A percentile compares a stretch with the other conserved stretches of the same genome.
phyloP scores from a whole-genome alignment of 2,797 vertebrate species.

The Gastrophryne carolinensis region DNA sequence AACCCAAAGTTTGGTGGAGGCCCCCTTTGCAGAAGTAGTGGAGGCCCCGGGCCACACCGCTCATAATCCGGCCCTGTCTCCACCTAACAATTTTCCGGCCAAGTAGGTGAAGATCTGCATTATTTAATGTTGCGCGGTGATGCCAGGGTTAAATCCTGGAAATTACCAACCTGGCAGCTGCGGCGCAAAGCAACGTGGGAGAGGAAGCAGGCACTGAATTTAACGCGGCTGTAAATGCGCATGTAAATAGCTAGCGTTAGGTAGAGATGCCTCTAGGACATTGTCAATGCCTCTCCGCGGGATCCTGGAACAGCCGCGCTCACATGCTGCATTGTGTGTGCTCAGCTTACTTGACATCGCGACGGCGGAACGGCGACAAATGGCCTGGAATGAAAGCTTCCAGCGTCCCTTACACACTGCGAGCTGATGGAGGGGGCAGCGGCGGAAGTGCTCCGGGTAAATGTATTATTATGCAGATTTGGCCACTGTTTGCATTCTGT shows the following conservation, averaged over 20 bases:
- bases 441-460: background rate
- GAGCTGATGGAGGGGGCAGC: background rate
- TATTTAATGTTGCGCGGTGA: background rate
- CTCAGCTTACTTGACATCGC: constrained; percentile 25
- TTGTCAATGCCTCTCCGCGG: constrained; percentile 14
- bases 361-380: constrained; percentile 20
- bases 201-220: constrained; percentile 20
- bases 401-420: background rate
- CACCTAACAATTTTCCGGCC: no score
- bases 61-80: no score
- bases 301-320: background rate
- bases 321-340: background rate
- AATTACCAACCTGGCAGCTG: background rate
- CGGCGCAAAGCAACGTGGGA: background rate
- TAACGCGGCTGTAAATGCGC: constrained; percentile 17
- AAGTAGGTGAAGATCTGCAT: no score
- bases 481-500: background rate
- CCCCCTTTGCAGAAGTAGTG: no score
- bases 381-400: constrained; percentile 7
- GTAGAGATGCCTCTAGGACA: constrained; percentile 20
- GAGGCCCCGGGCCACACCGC: no score
- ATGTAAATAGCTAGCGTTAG: constrained; percentile 20
- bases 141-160: background rate
- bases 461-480: background rate
- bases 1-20: no score